Percentiles rank a stretch among this genome's conserved stretches.
Evolutionary conservation across 2,888 invertebrate species (phyloP).

Genomic region (Nemotelus pantherinus): DNA sequence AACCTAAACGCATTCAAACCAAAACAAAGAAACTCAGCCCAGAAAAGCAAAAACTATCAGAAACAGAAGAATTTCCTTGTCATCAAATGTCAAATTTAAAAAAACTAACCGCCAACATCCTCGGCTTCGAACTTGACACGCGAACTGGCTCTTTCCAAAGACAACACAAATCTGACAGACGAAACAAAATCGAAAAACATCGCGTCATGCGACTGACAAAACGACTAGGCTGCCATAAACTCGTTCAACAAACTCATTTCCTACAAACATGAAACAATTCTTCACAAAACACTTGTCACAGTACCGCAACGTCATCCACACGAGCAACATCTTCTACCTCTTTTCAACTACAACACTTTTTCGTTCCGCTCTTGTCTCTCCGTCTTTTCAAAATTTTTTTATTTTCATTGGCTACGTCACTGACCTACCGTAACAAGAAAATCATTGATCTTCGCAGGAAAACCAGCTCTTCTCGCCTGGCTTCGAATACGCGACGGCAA

Average conservation of each 20-base stretch:
- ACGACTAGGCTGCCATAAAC: slow-evolving; percentile 58
- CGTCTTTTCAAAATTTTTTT: slow-evolving; percentile 24
- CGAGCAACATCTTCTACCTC: too few species aligned
- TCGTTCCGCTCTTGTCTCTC: neutral
- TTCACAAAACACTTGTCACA: neutral
- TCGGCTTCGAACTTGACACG: too few species aligned
- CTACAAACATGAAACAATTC: neutral
- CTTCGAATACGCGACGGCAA: neutral
- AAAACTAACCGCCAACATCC: too few species aligned
- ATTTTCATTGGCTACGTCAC: slow-evolving; percentile 47
- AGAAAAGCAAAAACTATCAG: too few species aligned
- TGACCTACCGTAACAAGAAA: slow-evolving; percentile 49
- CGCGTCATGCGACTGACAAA: slow-evolving; percentile 65
- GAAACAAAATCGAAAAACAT: slow-evolving; percentile 54
- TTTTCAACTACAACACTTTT: too few species aligned
- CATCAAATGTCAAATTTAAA: too few species aligned
- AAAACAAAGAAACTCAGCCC: too few species aligned
- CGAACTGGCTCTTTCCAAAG: too few species aligned
- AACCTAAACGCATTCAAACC: too few species aligned
- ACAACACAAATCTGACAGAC: too few species aligned
- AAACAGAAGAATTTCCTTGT: too few species aligned
- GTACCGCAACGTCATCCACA: too few species aligned
- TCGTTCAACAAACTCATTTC: slow-evolving; percentile 3
- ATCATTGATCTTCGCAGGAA: slow-evolving; percentile 21
- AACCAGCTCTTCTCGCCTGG: neutral